These are phyloP conservation scores for Danio kyathit DNA, from an alignment of 2,797 vertebrate genomes.

Conservation along the genomic window DNA sequence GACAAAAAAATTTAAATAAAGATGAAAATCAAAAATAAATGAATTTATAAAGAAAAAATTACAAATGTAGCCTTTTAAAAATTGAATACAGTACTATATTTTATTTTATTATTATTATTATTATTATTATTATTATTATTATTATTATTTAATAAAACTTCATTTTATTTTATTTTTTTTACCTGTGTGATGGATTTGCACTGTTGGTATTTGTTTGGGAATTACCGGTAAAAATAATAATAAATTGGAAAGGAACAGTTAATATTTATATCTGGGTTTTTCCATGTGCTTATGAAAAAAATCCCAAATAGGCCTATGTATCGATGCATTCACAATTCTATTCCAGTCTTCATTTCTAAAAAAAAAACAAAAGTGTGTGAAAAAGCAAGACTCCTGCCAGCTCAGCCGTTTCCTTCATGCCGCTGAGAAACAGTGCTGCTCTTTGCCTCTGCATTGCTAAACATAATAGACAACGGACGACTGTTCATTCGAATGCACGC, in stretches of 20 bases:
- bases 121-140: background rate
- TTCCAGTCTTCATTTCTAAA: background rate
- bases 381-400: background rate
- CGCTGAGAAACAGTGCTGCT: background rate
- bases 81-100: background rate
- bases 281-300: background rate
- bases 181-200: background rate
- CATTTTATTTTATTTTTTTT: background rate
- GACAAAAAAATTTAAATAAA: too few species aligned
- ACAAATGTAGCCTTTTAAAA: background rate
- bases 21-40: too few species aligned
- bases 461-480: conserved; percentile 22
- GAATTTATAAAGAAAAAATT: background rate
- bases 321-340: background rate
- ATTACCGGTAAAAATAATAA: background rate
- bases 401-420: conserved; percentile 12
- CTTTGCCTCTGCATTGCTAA: conserved; percentile 32
- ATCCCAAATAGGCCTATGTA: background rate
- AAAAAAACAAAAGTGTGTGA: background rate
- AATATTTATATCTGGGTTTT: background rate
- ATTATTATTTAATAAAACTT: too few species aligned
- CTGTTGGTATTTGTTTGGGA: background rate
- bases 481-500: conserved; percentile 13
- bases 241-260: background rate
- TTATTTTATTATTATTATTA: background rate